Evolutionary conservation across 1,140 invertebrate species (phyloP), one percentile per base, ranked within the genome.

Genomic region (Scaptodrosophila lebanonensis): DNA sequence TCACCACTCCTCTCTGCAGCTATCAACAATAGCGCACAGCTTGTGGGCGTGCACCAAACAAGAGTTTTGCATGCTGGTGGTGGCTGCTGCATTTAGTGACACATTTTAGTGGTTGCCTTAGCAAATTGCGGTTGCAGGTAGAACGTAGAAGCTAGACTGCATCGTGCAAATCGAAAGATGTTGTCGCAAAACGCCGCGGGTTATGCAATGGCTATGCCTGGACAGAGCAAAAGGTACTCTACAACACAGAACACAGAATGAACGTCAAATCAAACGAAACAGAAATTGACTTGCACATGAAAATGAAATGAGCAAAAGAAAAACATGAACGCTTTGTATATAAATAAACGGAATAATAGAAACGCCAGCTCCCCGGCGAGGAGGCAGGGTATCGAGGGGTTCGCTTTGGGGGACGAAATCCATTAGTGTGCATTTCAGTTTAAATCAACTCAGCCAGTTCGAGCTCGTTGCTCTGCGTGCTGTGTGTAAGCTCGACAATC

Each of bases 391-490:
- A 22, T 33, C 11, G 18, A 32, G 22, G 32, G 6, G n/a, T 0
- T 20, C 18, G 38, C 6, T 33, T 32, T 42, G 25, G 40, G 35
- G 58, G 67, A 67, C 54, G 59, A 76, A 77, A 73, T 77, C 68
- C 73, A 77, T 77, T 77, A 79, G 73, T 77, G 73, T 79, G 73
- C 73, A 77, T 77, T 77, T 77, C 73, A 79, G 68, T 79, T 77
- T 79, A 79, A 77, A 77, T 77, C 73, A 77, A 72, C 22, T 25
- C 22, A 25, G 3, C 8, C 22, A 25, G 3, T 25, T n/a, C n/a
- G 59, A 64, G 27, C 36, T 42, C 32, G n/a, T 48, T 59, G 48
- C n/a, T 48, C 15, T 39, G 17, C 5, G 22, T 30, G 44, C 15
- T 15, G 20, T 45, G 45, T 32, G 48, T 36, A 43, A 13, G 35